phyloP scores from a whole-genome alignment of 2,797 vertebrate genomes.

The Acrossocheilus wenchowensis region DNA sequence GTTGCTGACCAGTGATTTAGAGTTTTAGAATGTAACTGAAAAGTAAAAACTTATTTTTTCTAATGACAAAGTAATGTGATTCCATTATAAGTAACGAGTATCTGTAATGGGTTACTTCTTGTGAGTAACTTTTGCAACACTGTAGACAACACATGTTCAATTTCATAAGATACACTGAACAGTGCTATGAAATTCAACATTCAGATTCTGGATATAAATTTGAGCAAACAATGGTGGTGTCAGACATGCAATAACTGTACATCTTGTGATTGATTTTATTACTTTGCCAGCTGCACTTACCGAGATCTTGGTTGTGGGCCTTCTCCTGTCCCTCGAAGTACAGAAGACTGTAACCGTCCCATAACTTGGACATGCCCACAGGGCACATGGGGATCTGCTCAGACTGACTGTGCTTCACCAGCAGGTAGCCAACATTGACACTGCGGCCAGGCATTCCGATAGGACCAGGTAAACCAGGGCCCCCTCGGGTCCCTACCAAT shows the following conservation, averaged over 20 bases:
- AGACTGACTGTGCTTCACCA: slow-evolving; percentile 98
- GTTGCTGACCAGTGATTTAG: not conserved
- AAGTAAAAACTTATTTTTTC: not conserved
- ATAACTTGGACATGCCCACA: slow-evolving; percentile 92
- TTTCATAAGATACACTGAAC: not conserved
- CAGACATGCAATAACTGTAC: not conserved
- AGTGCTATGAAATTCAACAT: not conserved
- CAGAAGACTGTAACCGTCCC: slow-evolving; percentile 96
- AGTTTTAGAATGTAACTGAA: not conserved
- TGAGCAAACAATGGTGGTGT: not conserved
- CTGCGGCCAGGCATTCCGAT: slow-evolving; percentile 95
- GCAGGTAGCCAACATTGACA: slow-evolving; percentile 93
- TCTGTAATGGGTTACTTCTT: not conserved
- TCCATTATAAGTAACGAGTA: not conserved
- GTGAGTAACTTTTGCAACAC: not conserved
- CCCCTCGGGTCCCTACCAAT: slow-evolving; percentile 71
- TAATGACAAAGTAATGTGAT: not conserved
- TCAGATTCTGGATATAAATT: not conserved
- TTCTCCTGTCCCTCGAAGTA: slow-evolving; percentile 98
- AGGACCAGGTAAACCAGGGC: slow-evolving; percentile 79
- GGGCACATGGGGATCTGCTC: slow-evolving; percentile 94
- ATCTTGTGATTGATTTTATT: not conserved
- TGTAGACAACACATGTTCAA: not conserved
- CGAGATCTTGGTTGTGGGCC: slow-evolving; percentile 98
- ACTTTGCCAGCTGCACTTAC: slow-evolving; percentile 71